Base-by-base conservation (phyloP, 2,888 invertebrate genomes). In the Sphaerolaimus hirsutus region DNA sequence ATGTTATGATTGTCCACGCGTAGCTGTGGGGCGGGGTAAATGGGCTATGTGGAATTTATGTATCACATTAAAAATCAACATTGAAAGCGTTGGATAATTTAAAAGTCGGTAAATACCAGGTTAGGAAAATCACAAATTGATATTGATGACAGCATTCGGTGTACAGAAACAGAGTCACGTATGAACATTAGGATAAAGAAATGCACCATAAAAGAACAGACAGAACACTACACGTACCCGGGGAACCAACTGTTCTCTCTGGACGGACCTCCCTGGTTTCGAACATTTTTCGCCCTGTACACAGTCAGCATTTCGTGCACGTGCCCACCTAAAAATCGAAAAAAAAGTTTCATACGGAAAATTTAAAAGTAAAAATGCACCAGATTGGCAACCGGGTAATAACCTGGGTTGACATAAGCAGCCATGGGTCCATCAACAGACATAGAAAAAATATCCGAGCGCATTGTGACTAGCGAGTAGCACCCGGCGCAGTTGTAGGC, bases 221-320 rank as follows among this genome's bases (percentile, higher is more conserved):
- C 7, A 17, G 7, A 35, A 32, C 22, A 12, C 23, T 40, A 22
- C 17, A 58, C 68, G 65, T 68, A 77, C 76, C 79, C 81, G 5
- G 81, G 81, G 64, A 82, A 82, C 82, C 82, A 82, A 51, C 76
- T 77, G 58, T 76, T 77, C 54, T 77, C 74, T n/a, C 73, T 73
- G 1, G 77, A 76, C 1, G 78, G 72, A 42, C 64, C 55, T 4
- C 69, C 67, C 27, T 70, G 66, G 27, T 64, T 54, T 12, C 58
- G 54, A 19, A 75, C 24, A 49, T 62, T 60, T 14, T 54, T 51
- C 2, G 60, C 61, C 43, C 60, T 59, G 49, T 60, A 56, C 17
- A 70, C 62, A 0, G 81, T 82, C 38, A 82, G 69, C 3, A 78
- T 81, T 62, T 82, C 81, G 58, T 79, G 79, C 44, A 81, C 76